phyloP scores from a whole-genome alignment of 2,888 invertebrate species.

The Brachylomia viminalis region DNA sequence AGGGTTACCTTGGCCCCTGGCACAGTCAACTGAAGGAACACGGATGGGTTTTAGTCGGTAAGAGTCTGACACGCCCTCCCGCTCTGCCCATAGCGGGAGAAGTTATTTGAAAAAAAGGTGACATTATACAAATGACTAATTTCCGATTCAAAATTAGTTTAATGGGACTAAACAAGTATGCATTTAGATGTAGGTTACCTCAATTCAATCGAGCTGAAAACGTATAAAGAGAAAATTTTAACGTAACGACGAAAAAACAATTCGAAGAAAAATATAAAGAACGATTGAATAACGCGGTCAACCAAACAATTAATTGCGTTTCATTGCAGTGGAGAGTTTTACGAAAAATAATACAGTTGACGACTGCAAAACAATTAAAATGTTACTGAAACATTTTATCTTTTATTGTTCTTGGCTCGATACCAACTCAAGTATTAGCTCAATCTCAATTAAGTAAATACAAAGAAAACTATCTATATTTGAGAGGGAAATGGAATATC shows the following conservation, averaged over 20 bases:
- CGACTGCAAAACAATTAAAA: slow-evolving; percentile 56
- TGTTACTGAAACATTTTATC: slow-evolving; percentile 47
- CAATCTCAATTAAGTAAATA: slow-evolving; percentile 52
- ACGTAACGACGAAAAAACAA: neutral
- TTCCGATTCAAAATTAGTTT: neutral
- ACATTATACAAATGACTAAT: neutral
- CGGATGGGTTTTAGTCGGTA: no score
- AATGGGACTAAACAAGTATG: slow-evolving; percentile 11
- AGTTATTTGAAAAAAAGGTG: no score
- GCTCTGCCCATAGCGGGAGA: no score
- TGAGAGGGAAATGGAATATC: slow-evolving; percentile 38
- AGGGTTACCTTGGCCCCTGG: no score
- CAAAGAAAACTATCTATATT: slow-evolving; percentile 27
- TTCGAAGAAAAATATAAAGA: slow-evolving; percentile 21
- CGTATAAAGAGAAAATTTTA: neutral
- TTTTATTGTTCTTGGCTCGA: slow-evolving; percentile 59
- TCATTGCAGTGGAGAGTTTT: slow-evolving; percentile 47
- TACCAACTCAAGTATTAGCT: slow-evolving; percentile 50
- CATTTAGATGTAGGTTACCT: neutral
- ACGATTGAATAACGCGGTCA: slow-evolving; percentile 36
- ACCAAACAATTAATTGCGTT: slow-evolving; percentile 41
- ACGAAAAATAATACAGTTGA: slow-evolving; percentile 33
- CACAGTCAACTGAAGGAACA: no score
- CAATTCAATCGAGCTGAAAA: slow-evolving; percentile 5
- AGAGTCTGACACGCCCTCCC: no score